Percentiles rank a stretch among this genome's conserved stretches.
These are phyloP conservation scores for Medauroidea extradentata DNA, from an alignment of 1,140 invertebrate species.

Conservation along the genomic window DNA sequence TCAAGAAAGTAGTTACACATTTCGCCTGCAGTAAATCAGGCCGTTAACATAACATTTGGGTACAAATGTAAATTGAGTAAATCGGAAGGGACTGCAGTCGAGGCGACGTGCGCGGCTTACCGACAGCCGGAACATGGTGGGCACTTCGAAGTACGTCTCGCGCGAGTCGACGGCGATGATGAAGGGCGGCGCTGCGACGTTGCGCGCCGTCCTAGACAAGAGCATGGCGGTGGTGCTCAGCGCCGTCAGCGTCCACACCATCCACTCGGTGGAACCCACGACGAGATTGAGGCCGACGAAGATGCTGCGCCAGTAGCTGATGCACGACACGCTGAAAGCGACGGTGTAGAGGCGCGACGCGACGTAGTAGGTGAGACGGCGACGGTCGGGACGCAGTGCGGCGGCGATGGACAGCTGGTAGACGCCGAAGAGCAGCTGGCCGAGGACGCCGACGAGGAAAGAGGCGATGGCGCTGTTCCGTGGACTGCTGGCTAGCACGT, in stretches of 20 bases:
- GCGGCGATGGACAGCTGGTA: slow-evolving; percentile 42
- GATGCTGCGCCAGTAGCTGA: slow-evolving; percentile 78
- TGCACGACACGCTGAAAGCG: slow-evolving; percentile 69
- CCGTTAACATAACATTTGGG: too few species aligned
- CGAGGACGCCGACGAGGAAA: background rate
- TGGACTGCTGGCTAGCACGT: slow-evolving; percentile 44
- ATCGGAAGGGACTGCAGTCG: too few species aligned
- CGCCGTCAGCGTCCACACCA: slow-evolving; percentile 55
- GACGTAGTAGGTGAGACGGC: slow-evolving; percentile 60
- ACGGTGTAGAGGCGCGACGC: slow-evolving; percentile 69
- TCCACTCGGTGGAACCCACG: slow-evolving; percentile 53
- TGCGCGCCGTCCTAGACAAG: slow-evolving; percentile 62
- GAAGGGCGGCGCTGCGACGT: slow-evolving; percentile 77
- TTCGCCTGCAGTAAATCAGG: too few species aligned
- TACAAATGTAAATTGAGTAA: too few species aligned
- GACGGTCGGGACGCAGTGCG: slow-evolving; percentile 59
- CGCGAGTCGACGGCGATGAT: slow-evolving; percentile 66
- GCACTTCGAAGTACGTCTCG: slow-evolving; percentile 72
- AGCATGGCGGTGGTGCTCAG: slow-evolving; percentile 59
- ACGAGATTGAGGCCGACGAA: slow-evolving; percentile 71
- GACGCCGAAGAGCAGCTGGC: background rate
- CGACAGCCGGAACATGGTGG: slow-evolving; percentile 71
- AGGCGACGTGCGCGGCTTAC: too few species aligned
- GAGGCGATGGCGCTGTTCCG: slow-evolving; percentile 4
- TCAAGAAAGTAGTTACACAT: too few species aligned